Evolutionary conservation across 2,888 invertebrate species (phyloP), one percentile per base, ranked within the genome.

Genomic region (Parnassius apollo): DNA sequence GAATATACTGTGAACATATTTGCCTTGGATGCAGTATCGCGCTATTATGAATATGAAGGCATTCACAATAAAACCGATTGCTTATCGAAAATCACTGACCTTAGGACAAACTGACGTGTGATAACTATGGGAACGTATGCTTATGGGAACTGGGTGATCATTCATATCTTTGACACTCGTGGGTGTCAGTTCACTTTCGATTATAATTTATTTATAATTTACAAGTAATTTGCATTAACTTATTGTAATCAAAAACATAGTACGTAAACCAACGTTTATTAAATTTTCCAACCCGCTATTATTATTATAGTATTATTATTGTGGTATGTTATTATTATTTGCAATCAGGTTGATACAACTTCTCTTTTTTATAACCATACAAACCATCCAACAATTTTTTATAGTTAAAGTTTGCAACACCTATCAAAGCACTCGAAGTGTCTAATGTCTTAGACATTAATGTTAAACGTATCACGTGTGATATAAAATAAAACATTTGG

Each of bases 71-170:
- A 69, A 73, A 69, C 68, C 70, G 75, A 73, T 76, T 70, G 74
- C 81, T 82, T 85, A 86, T 85, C 86, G 68, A 69, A 72, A 79
- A 78, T 71, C 76, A 83, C 75, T 82, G 82, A 82, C 81, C 83
- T 83, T 80, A 79, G 75, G 71, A 79, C 75, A 74, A 76, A 72
- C 75, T 71, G 75, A 70, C 71, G 69, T 69, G 68, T 73, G 85
- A 86, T 87, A 87, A 79, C 75, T 49, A 84, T 86, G 86, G 82
- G 86, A 86, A 82, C 78, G 71, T 75, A 71, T 73, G 71, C 71
- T 68, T 77, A 83, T 86, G 86, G 81, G 85, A 86, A 86, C 80
- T 80, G 75, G 81, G 77, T 75, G 77, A 73, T 76, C 74, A 74
- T 59, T 64, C 50, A 59, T 63, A 64, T 60, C 53, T 64, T 55